Percentiles rank a stretch among this genome's conserved stretches.
These are phyloP conservation scores for Trichechus manatus DNA, from an alignment of 2,113 vertebrate species.

Conservation along the genomic window DNA sequence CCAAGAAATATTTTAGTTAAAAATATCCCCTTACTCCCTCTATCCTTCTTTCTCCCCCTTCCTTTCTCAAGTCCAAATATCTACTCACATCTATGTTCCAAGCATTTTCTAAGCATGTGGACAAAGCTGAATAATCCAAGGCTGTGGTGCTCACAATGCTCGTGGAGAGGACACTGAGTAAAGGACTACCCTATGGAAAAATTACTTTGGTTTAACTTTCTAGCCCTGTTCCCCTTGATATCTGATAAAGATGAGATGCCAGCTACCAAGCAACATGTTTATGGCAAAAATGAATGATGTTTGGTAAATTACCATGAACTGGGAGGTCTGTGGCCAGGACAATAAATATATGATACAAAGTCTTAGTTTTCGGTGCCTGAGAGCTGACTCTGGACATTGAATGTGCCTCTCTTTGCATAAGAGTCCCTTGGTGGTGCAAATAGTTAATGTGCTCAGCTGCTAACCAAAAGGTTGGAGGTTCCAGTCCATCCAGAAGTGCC, in stretches of 20 bases:
- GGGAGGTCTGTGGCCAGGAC: neutral
- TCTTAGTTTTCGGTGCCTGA: neutral
- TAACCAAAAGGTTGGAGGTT: neutral
- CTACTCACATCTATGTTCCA: neutral
- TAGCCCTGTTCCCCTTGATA: neutral
- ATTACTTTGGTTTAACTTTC: neutral
- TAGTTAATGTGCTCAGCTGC: too few relatives aligned
- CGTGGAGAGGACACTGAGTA: neutral
- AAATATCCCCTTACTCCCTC: neutral
- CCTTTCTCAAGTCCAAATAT: neutral
- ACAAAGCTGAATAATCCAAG: neutral
- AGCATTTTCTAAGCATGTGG: neutral
- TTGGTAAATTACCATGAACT: neutral
- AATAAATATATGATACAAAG: neutral
- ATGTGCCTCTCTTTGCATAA: neutral
- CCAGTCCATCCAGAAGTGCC: neutral
- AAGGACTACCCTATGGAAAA: slow-evolving; percentile 1
- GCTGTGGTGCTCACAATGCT: neutral
- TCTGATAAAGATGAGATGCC: neutral
- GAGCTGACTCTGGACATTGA: neutral
- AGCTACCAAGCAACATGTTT: neutral
- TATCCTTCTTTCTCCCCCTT: too few relatives aligned
- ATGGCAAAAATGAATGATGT: neutral
- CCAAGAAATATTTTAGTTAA: neutral
- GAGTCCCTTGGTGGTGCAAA: neutral